phyloP scores from a whole-genome alignment of 2,888 invertebrate species.

The Yponomeuta cagnagella region DNA sequence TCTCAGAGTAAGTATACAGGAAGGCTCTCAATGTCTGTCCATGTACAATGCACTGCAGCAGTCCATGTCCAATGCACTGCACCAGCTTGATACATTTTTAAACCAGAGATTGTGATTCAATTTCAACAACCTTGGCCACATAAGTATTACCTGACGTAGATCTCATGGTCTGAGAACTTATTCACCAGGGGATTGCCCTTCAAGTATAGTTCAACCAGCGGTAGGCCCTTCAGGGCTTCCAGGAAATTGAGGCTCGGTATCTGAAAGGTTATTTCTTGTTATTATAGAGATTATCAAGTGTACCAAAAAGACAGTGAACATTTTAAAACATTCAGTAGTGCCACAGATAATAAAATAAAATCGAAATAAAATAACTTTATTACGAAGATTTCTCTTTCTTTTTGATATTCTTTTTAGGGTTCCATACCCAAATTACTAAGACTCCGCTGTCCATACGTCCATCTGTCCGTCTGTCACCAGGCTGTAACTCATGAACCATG shows the following conservation, averaged over 20 bases:
- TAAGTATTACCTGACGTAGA: conserved; percentile 87
- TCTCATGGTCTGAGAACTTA: conserved; percentile 83
- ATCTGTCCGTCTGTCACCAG: too few relatives aligned
- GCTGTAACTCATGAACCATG: too few relatives aligned
- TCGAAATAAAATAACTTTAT: not conserved
- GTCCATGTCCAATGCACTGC: not conserved
- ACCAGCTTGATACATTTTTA: not conserved
- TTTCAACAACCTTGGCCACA: not conserved
- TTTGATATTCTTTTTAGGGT: too few relatives aligned
- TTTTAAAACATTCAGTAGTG: not conserved
- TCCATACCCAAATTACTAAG: too few relatives aligned
- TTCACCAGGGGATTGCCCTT: conserved; percentile 88
- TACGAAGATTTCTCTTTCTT: not conserved
- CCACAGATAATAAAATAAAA: not conserved
- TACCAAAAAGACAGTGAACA: conserved; percentile 15
- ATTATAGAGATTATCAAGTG: not conserved
- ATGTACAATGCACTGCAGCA: not conserved
- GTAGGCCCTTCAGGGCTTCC: conserved; percentile 81
- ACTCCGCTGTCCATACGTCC: too few relatives aligned
- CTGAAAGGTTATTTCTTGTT: conserved; percentile 53
- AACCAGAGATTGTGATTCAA: not conserved
- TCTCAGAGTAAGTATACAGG: not conserved
- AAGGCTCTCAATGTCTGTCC: not conserved
- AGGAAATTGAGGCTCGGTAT: conserved; percentile 79
- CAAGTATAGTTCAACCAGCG: conserved; percentile 84